Conservation (phyloP, 2,113 vertebrate genomes). For the Nerophis lumbriciformis region DNA sequence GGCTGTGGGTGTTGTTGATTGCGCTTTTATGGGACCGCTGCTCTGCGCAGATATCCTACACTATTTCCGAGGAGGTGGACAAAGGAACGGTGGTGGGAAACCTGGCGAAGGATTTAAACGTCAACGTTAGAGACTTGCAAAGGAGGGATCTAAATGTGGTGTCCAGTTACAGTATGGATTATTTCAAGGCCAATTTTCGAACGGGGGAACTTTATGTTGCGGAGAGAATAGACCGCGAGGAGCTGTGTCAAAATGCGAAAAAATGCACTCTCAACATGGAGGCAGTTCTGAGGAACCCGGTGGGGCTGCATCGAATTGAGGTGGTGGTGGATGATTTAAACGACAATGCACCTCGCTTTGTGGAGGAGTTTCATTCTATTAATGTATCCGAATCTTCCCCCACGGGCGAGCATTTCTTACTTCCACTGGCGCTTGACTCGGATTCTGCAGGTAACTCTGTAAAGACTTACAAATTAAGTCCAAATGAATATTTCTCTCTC, state of each 20-base stretch:
- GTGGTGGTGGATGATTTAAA: slow-evolving; percentile 75
- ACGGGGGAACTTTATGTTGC: slow-evolving; percentile 65
- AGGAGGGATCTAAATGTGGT: slow-evolving; percentile 64
- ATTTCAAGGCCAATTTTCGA: slow-evolving; percentile 38
- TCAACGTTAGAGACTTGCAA: slow-evolving; percentile 56
- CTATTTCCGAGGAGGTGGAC: slow-evolving; percentile 65
- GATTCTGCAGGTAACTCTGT: slow-evolving; percentile 62
- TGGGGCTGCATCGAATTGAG: slow-evolving; percentile 68
- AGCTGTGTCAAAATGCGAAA: slow-evolving; percentile 59
- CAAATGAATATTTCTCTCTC: slow-evolving; percentile 63
- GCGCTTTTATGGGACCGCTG: slow-evolving; percentile 25
- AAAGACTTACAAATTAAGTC: slow-evolving; percentile 60
- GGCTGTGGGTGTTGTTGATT: neutral
- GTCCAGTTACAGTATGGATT: slow-evolving; percentile 59
- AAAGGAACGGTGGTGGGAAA: slow-evolving; percentile 66
- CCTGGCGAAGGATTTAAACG: slow-evolving; percentile 66
- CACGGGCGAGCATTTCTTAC: slow-evolving; percentile 48
- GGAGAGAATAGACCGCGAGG: slow-evolving; percentile 75
- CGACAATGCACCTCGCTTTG: slow-evolving; percentile 72
- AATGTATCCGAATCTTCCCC: slow-evolving; percentile 60
- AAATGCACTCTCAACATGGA: slow-evolving; percentile 72
- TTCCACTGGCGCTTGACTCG: slow-evolving; percentile 50
- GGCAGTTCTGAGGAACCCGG: slow-evolving; percentile 70
- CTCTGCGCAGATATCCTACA: slow-evolving; percentile 51
- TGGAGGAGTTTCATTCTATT: slow-evolving; percentile 30